Base-by-base conservation (phyloP, 2,888 invertebrate species). In the Erannis defoliaria region DNA sequence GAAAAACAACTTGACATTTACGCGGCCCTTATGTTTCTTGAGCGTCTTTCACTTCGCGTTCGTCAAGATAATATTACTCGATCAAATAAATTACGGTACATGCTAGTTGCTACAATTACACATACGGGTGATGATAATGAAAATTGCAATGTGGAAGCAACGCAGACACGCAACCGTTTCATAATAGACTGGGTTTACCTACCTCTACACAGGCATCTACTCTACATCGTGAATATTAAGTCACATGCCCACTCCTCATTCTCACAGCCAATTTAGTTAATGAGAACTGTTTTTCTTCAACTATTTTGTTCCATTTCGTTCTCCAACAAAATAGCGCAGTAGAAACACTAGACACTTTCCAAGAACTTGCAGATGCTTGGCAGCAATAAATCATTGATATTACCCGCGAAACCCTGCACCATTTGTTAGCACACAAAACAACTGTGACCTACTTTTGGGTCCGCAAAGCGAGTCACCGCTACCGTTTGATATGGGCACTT, bases 391-490 rank as follows among this genome's bases (percentile, higher is more conserved):
- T 78, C 80, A 77, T 77, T 78, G 77, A 71, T 75, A 77, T 82
- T 78, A 76, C 72, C 77, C 68, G 80, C 75, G 75, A 81, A 84
- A 82, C 78, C 53, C 76, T 73, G 79, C 78, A 76, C 80, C 77
- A 77, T 78, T 80, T 76, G 78, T 76, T 71, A 68, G 66, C 74
- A 65, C 72, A 77, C 78, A 76, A 77, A 81, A 81, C 82, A 81
- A 80, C 70, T 76, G 67, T 86, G 90, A 89, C 90, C 90, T 82
- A 90, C 72, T 81, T 90, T 82, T 71, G 58, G 73, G 73, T 63
- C 80, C 80, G 81, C 82, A 82, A 78, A 73, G 71, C 62, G 67
- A 66, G 68, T 62, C 78, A 57, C 54, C 26, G 60, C 57, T 56
- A 58, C 60, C 53, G 64, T 62, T 67, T 61, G 62, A 53, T 57